A percentile compares a stretch with the other conserved stretches of the same genome.
Evolutionary conservation across 1,140 invertebrate species (phyloP).

Genomic region (Spodoptera litura): DNA sequence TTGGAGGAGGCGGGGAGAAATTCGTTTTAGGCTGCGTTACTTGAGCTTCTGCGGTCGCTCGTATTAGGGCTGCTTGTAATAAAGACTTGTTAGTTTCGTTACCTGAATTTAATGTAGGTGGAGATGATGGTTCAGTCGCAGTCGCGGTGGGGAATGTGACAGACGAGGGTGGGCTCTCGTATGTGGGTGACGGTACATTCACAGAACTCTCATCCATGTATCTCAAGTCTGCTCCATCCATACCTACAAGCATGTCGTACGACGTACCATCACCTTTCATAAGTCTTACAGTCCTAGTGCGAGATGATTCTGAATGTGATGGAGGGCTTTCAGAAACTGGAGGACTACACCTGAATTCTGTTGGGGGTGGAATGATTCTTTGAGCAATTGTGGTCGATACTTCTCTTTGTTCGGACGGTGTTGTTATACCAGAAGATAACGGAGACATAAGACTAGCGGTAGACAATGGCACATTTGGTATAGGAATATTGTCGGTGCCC

Average conservation of each 20-base stretch:
- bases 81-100: slow-evolving; percentile 86
- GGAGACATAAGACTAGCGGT: slow-evolving; percentile 75
- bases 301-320: slow-evolving; percentile 86
- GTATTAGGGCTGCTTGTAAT: slow-evolving; percentile 89
- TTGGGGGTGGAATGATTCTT: slow-evolving; percentile 91
- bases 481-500: slow-evolving; percentile 66
- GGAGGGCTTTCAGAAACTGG: slow-evolving; percentile 88
- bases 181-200: slow-evolving; percentile 91
- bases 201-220: slow-evolving; percentile 97
- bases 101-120: slow-evolving; percentile 81
- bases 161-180: slow-evolving; percentile 91
- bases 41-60: slow-evolving; percentile 88
- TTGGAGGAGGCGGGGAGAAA: slow-evolving; percentile 83
- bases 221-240: slow-evolving; percentile 93
- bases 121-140: slow-evolving; percentile 87
- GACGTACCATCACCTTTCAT: slow-evolving; percentile 87
- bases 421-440: slow-evolving; percentile 76
- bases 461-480: slow-evolving; percentile 69
- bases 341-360: slow-evolving; percentile 90
- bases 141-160: slow-evolving; percentile 86
- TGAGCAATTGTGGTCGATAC: slow-evolving; percentile 87
- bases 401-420: slow-evolving; percentile 81
- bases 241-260: slow-evolving; percentile 91
- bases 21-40: slow-evolving; percentile 77
- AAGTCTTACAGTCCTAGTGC: slow-evolving; percentile 87